Base-by-base conservation (phyloP, 92 coral and sea anemone species). In the Desmophyllum pertusum region DNA sequence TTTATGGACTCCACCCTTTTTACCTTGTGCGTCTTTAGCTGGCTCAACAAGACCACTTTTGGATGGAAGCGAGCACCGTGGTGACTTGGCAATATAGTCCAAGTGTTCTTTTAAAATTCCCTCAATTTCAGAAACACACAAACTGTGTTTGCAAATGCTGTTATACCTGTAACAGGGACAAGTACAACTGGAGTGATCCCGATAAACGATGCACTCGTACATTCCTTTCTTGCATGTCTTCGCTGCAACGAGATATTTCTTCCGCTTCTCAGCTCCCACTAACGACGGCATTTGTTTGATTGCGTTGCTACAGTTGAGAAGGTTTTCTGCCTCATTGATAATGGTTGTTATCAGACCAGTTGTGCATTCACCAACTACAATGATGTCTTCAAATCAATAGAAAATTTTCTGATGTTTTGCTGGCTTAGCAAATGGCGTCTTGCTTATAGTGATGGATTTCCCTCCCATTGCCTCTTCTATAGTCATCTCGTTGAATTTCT, bases 41-140 rank as follows among this genome's bases (percentile, higher is more conserved):
- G 90, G 89, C 45, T 62, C 84, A 1, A 81, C 89, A 18, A 85
- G 87, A 55, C 71, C 72, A 80, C 89, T 38, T 81, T 84, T 89
- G 31, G 43, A 43, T 1, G 86, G 89, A 37, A 36, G 18, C 35
- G 69, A 41, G 37, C 73, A 70, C 40, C 77, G 81, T 36, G 85
- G 81, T 13, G 79, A 89, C 36, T 50, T 89, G 27, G 48, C 5
- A 43, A 85, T 13, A 46, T 33, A 73, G 17, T 73, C 83, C 10
- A 80, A 45, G 83, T 89, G 89, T 6, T 85, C 81, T 66, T 79
- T 73, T 38, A 89, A 66, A 78, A 85, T 73, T 5, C 69, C 68
- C 17, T 23, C 27, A 13, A 27, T 78, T 79, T 46, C 45, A 23
- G 83, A 76, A 30, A 83, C 87, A 70, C 88, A 82, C 52, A 83